Evolutionary conservation across 1,140 invertebrate species (phyloP).

Genomic region (Leptoteleia sp.): DNA sequence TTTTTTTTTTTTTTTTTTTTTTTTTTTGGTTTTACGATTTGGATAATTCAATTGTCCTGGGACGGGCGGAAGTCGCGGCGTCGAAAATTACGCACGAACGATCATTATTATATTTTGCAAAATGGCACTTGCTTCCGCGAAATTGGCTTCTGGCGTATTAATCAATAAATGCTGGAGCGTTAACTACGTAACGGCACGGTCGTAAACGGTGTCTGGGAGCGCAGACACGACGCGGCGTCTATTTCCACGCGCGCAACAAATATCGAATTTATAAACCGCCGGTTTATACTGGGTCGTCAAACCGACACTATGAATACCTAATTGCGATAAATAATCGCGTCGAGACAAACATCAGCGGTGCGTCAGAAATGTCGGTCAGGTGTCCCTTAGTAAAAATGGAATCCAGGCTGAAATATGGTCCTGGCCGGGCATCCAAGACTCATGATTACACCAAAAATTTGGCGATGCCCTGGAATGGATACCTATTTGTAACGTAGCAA

Average conservation of each 20-base stretch:
- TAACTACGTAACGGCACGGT: slow-evolving; percentile 69
- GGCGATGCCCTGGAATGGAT: too few relatives aligned
- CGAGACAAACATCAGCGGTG: slow-evolving; percentile 6
- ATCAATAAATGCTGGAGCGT: slow-evolving; percentile 77
- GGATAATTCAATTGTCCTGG: slow-evolving; percentile 32
- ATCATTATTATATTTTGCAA: slow-evolving; percentile 52
- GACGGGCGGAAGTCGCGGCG: slow-evolving; percentile 4
- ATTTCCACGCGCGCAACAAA: slow-evolving; percentile 43
- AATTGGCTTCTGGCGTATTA: slow-evolving; percentile 69
- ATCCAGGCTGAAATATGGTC: too few relatives aligned
- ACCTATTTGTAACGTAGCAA: too few relatives aligned
- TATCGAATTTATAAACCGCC: slow-evolving; percentile 50
- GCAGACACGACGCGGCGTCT: slow-evolving; percentile 61
- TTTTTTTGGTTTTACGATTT: slow-evolving; percentile 38
- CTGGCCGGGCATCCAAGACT: too few relatives aligned
- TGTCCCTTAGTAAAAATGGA: too few relatives aligned
- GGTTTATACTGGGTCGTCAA: slow-evolving; percentile 27
- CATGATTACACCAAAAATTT: too few relatives aligned
- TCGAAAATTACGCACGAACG: slow-evolving; percentile 37
- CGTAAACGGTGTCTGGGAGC: slow-evolving; percentile 73
- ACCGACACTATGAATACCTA: slow-evolving; percentile 10
- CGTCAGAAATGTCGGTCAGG: slow-evolving; percentile 39
- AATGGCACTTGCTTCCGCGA: slow-evolving; percentile 45
- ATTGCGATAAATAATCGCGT: neutral
- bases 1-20: too few relatives aligned